phyloP scores from a whole-genome alignment of 2,797 vertebrate genomes.

The Cuculus canorus region DNA sequence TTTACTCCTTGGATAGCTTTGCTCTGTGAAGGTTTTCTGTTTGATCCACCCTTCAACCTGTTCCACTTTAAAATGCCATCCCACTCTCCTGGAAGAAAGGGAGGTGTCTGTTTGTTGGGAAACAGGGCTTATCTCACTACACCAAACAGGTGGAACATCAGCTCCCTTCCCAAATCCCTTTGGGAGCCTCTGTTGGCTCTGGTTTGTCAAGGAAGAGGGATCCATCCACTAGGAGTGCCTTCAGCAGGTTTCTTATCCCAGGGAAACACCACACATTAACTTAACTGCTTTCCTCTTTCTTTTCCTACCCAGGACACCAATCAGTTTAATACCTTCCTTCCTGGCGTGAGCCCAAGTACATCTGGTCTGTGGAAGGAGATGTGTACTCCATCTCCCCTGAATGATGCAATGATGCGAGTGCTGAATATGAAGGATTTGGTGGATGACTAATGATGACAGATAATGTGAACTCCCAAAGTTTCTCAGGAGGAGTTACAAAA shows the following conservation, averaged over 20 bases:
- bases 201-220: background rate
- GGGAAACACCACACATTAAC: background rate
- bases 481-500: background rate
- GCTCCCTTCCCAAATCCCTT: background rate
- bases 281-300: background rate
- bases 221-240: background rate
- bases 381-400: background rate
- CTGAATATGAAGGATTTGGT: background rate
- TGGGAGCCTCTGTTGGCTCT: background rate
- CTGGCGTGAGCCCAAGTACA: background rate
- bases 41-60: background rate
- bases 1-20: background rate
- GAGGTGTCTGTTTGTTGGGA: background rate
- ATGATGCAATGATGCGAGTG: background rate
- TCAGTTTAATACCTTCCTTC: background rate
- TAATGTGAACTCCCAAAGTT: background rate
- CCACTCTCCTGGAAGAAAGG: background rate
- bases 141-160: background rate
- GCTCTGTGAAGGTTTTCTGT: background rate
- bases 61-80: background rate
- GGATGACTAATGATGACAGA: background rate
- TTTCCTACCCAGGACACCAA: background rate
- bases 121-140: background rate
- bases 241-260: background rate
- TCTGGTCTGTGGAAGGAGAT: background rate